Evolutionary conservation across 2,113 vertebrate genomes (phyloP), one percentile per base, ranked within the genome.

Genomic region (Pelvicachromis taeniatus): DNA sequence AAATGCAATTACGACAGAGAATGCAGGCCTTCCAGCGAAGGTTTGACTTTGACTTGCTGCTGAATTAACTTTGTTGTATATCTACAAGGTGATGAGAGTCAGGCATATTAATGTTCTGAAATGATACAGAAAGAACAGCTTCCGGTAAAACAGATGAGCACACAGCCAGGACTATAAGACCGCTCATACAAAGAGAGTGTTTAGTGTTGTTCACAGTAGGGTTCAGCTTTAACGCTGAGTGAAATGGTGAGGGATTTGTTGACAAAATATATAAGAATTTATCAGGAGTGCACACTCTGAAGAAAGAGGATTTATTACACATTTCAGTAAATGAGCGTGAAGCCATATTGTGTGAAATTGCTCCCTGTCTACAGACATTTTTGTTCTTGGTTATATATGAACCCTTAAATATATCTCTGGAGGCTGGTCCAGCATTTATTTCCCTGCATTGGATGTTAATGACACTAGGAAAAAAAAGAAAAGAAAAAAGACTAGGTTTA

Each of bases 1-100:
- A 91, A 93, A 92, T 90, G 91, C 75, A 94, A 92, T 94, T 95
- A 91, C 73, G 70, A 58, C 68, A 45, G 55, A 82, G 89, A 87
- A 89, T 87, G 70, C 83, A 88, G 85, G 55, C 35, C 88, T 80
- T 77, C 79, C 63, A 61, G 82, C 4, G 45, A 59, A 26, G 17
- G 78, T 87, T 86, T 85, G 84, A 91, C 87, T 89, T 85, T 86
- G 68, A 87, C 59, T 54, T 50, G 63, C 78, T 65, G 65, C 55
- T 5, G 4, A 78, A 84, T 89, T 73, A 83, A 75, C 59, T 88
- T 92, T 82, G 83, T 78, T 83, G 54, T 83, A 85, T 83, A 83
- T 88, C 19, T 68, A 78, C 75, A 89, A 87, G 73, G 86, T 86
- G 82, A 92, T 77, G 75, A 52, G 77, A 70, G 52, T 88, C 68